These are phyloP conservation scores for Bombus turneri DNA, from an alignment of 1,140 invertebrate species.

Conservation along the genomic window DNA sequence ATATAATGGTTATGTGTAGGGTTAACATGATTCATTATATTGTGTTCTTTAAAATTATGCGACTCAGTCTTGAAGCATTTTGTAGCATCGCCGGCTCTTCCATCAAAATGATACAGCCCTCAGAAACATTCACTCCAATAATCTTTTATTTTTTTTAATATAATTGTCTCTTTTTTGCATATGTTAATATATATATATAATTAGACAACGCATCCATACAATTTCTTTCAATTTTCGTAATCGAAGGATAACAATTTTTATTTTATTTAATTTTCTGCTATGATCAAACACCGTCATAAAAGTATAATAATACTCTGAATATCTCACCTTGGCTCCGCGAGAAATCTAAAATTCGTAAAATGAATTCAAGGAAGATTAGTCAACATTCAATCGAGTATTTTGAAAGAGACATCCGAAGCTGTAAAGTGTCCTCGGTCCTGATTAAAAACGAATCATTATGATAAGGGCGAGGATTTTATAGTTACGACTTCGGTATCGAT, in stretches of 20 bases:
- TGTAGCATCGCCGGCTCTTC: background rate
- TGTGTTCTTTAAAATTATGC: background rate
- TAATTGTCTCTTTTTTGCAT: background rate
- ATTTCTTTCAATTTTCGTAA: constrained; percentile 2
- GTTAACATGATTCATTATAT: background rate
- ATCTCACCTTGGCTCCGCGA: background rate
- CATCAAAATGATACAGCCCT: background rate
- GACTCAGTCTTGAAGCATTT: constrained; percentile 30
- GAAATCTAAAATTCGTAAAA: constrained; percentile 12
- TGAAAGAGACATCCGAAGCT: constrained; percentile 2
- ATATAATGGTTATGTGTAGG: background rate
- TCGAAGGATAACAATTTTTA: constrained; percentile 2
- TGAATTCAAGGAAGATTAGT: background rate
- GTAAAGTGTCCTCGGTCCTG: constrained; percentile 15
- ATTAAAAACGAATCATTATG: background rate
- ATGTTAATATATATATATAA: background rate
- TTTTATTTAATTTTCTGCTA: background rate
- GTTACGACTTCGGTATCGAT: background rate
- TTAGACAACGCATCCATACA: constrained; percentile 6
- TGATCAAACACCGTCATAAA: background rate
- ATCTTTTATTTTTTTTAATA: background rate
- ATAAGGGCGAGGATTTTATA: background rate
- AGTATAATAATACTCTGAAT: background rate
- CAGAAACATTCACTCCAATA: background rate
- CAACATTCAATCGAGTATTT: background rate